phyloP scores from a whole-genome alignment of 2,888 invertebrate species.

The Lepetodrilus schrolli region DNA sequence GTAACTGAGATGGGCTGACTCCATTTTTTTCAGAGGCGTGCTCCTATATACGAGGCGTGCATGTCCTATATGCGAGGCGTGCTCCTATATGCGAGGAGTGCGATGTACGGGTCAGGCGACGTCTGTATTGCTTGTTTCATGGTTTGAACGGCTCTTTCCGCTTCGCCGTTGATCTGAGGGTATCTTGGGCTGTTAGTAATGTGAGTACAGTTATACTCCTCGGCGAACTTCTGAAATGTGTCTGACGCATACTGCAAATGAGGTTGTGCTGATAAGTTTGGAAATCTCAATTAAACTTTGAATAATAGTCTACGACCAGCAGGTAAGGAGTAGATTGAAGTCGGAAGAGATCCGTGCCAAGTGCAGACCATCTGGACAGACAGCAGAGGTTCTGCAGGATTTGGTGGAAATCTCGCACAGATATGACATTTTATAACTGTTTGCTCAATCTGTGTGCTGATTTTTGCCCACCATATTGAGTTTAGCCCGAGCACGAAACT shows the following conservation, averaged over 20 bases:
- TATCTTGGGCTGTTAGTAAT: conserved; percentile 21
- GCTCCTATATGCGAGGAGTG: no score
- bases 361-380: conserved; percentile 34
- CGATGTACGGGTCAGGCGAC: no score
- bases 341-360: conserved; percentile 34
- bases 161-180: conserved; percentile 26
- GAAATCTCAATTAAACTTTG: conserved; percentile 14
- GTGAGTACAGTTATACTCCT: conserved; percentile 15
- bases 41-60: no score
- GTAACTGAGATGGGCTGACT: not conserved
- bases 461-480: conserved; percentile 34
- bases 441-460: conserved; percentile 7
- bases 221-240: not conserved
- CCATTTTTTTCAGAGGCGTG: not conserved
- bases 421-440: conserved; percentile 8
- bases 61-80: no score
- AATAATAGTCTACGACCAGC: conserved; percentile 20
- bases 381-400: conserved; percentile 21
- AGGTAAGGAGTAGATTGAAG: conserved; percentile 4
- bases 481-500: not conserved
- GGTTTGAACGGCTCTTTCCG: conserved; percentile 22
- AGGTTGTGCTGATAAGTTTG: conserved; percentile 3
- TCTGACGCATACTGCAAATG: not conserved
- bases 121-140: no score
- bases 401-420: not conserved